Base-by-base conservation (phyloP, 1,140 invertebrate species). In the Chlorops oryzae region DNA sequence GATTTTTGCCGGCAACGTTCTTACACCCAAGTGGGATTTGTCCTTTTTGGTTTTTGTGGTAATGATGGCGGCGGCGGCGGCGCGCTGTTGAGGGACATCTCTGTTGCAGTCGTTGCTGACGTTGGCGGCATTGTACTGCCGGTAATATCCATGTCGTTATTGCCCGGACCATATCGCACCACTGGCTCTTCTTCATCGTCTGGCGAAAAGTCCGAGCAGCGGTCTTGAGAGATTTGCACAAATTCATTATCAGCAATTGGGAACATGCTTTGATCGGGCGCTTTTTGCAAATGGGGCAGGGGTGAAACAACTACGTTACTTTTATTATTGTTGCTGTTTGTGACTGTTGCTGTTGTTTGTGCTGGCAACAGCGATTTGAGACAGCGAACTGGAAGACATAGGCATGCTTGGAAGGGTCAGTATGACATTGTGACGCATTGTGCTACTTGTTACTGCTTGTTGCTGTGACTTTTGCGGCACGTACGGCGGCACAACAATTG, bases 161-260 rank as follows among this genome's bases (percentile, higher is more conserved):
- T 20, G 43, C 35, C 15, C 34, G 43, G 47, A 57, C 44, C 47
- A 52, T 59, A 61, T 54, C 63, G 35, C 59, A 71, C 63, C 55
- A 71, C 65, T 49, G 68, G 65, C 56, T 71, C 69, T 57, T 71
- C 69, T 58, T 71, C 68, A 45, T 71, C 63, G 45, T 71, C 62
- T 57, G 67, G 63, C 49, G 65, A 61, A 45, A 68, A 70, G 40
- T 70, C 67, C 32, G 67, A 70, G 54, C 62, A 59, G 55, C 52
- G 65, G 58, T 70, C 67, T 63, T 69, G 65, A 18, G 62, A 60
- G 52, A 69, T 65, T 69, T 67, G 67, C 43, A 71, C 60, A 58
- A 64, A 71, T 37, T 59, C 58, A 65, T 69, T 71, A 68, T 71
- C 69, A 46, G 69, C 68, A 40, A 71, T 71, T 24, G 69, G 57